Evolutionary conservation across 2,797 vertebrate genomes (phyloP), one percentile per base, ranked within the genome.

Genomic region (Aratinga solstitialis): DNA sequence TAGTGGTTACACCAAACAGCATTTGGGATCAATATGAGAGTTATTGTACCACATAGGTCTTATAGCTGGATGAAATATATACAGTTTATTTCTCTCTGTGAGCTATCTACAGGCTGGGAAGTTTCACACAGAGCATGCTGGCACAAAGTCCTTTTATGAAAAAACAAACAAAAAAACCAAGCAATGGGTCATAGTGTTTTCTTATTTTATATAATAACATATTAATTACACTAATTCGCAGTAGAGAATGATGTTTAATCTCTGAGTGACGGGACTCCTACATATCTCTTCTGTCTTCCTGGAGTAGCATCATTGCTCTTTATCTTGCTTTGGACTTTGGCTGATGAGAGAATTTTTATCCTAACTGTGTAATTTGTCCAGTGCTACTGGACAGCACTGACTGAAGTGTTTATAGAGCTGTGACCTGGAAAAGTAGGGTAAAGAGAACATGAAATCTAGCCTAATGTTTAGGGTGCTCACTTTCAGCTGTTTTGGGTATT

Each of bases 11-110:
- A 45, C 10, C 6, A 76, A 71, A 76, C 16, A 22, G 19, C 29
- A 9, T 1, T 4, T 63, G 34, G 26, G 34, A 16, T 87, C 21
- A 26, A 5, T 69, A 6, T 11, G 38, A 34, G 32, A 43, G 13
- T 66, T 43, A 42, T 2, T 0, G 1, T 3, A 27, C 40, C 16
- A 34, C 7, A 4, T 58, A 11, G 10, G 5, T 58, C 27, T 73
- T 63, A 59, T 0, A 82, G 27, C 16, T 20, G 36, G 66, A 13
- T 45, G 38, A 89, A 73, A 51, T 58, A n/a, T 19, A 2, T 34
- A 7, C 4, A 0, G 29, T 84, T 74, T 61, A 4, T 82, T 34
- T 81, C 40, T 53, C 16, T 24, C 34, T 48, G 0, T 51, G n/a
- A 36, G 21, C 20, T 65, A 0, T 67, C 4, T 84, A 12, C 20